Conservation (phyloP, 1,140 invertebrate genomes). For the Lepidotrigona ventralis region DNA sequence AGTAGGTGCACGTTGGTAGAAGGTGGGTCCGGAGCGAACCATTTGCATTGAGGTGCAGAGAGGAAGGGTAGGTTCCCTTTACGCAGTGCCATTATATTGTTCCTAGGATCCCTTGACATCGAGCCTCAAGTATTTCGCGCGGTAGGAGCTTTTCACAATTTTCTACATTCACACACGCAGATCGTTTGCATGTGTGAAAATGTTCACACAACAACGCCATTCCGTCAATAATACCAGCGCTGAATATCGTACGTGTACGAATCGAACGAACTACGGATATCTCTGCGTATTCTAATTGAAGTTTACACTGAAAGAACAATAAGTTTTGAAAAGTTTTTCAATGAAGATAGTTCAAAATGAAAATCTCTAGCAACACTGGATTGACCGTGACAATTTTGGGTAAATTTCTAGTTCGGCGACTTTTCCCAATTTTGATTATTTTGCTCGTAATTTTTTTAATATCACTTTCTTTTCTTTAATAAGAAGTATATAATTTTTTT, state of each 20-base stretch:
- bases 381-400: too few relatives aligned
- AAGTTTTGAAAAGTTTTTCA: too few relatives aligned
- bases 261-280: neutral
- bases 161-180: neutral
- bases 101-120: conserved; percentile 43
- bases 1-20: neutral
- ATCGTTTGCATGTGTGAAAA: neutral
- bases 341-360: too few relatives aligned
- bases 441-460: too few relatives aligned
- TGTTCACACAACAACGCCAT: conserved; percentile 15
- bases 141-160: conserved; percentile 22
- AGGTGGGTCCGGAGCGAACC: conserved; percentile 10
- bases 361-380: too few relatives aligned
- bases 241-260: conserved; percentile 27
- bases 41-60: conserved; percentile 49
- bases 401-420: too few relatives aligned
- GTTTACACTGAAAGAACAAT: too few relatives aligned
- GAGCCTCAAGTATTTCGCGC: conserved; percentile 19
- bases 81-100: conserved; percentile 46
- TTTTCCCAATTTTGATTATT: too few relatives aligned
- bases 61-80: conserved; percentile 12
- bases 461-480: too few relatives aligned
- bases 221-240: conserved; percentile 19
- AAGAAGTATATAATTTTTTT: too few relatives aligned
- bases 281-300: neutral